Base-by-base conservation (phyloP, 2,797 vertebrate species). In the Phyllotis vaccarum region DNA sequence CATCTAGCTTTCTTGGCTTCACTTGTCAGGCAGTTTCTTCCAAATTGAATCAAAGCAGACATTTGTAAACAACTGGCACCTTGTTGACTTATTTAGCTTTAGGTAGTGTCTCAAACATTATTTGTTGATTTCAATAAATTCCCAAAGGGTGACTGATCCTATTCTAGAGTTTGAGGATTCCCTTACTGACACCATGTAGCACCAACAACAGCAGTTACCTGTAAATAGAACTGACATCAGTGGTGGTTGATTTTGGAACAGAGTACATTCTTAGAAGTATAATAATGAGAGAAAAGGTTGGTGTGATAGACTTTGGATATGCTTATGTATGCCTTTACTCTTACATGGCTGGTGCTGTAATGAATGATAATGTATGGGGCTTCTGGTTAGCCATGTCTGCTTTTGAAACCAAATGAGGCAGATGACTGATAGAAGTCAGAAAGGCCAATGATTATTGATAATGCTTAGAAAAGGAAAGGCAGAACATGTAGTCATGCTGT, bases 331-430 rank as follows among this genome's bases (percentile, higher is more conserved):
- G 34, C 29, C 3, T 13, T 43, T 29, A 54, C 24, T 60, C 19
- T n/a, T 79, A 3, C 62, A 12, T 70, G 54, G 6, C 70, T 75
- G 64, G 5, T 86, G 14, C 27, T 56, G 0, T 86, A 68, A 49
- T 81, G 11, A 91, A 87, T 29, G 24, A 62, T 56, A 64, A 40
- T 56, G 2, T 58, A 16, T 12, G 40, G 31, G 17, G 6, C 74
- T 75, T 95, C 40, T 92, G 10, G 54, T 85, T 90, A 74, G 11
- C 89, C 1, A 56, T 68, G 27, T 52, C 89, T 79, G 40, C 29
- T 68, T 75, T 91, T 81, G 88, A 96, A 95, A 76, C 31, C 9
- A 74, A 3, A 17, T 76, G 85, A 76, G 74, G 5, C n/a, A 64
- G n/a, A 92, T 0, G 68, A 6, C 54, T 91, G 56, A 34, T 31